phyloP scores from a whole-genome alignment of 1,140 invertebrate species.

The Cydia strobilella region DNA sequence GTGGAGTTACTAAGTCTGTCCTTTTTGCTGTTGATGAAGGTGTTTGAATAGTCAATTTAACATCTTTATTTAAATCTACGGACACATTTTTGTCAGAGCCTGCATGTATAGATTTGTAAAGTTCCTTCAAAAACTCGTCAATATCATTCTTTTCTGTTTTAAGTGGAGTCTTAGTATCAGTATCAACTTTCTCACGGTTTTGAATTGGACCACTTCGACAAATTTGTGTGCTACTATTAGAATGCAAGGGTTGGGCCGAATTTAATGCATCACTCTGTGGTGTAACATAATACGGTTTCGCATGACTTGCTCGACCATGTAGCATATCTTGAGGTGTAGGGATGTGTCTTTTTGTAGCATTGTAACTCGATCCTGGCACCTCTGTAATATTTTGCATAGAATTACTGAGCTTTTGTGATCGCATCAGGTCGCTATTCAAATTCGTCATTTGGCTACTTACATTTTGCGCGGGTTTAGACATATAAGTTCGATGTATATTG shows the following conservation, averaged over 20 bases:
- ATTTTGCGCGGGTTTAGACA: slow-evolving; percentile 4
- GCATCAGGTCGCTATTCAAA: slow-evolving; percentile 6
- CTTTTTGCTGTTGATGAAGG: slow-evolving; percentile 14
- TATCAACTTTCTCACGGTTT: not conserved
- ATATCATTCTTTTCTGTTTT: slow-evolving; percentile 36
- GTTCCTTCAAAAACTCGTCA: slow-evolving; percentile 55
- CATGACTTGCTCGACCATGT: not conserved
- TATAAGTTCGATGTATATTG: not conserved
- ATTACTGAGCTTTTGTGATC: not conserved
- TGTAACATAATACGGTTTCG: not conserved
- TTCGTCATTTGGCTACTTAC: not conserved
- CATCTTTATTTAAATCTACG: slow-evolving; percentile 35
- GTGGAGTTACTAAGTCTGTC: slow-evolving; percentile 28
- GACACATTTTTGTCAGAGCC: slow-evolving; percentile 15
- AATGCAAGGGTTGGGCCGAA: not conserved
- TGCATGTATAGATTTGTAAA: slow-evolving; percentile 57
- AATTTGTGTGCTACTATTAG: not conserved
- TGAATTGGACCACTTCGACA: not conserved
- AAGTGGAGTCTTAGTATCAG: not conserved
- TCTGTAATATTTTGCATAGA: slow-evolving; percentile 1
- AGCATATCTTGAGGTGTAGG: not conserved
- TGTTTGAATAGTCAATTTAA: slow-evolving; percentile 36
- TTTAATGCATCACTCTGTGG: not conserved
- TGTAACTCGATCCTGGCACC: not conserved
- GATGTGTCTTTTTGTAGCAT: not conserved